phyloP scores from a whole-genome alignment of 2,888 invertebrate genomes.

The Tolmerus cingulatus region DNA sequence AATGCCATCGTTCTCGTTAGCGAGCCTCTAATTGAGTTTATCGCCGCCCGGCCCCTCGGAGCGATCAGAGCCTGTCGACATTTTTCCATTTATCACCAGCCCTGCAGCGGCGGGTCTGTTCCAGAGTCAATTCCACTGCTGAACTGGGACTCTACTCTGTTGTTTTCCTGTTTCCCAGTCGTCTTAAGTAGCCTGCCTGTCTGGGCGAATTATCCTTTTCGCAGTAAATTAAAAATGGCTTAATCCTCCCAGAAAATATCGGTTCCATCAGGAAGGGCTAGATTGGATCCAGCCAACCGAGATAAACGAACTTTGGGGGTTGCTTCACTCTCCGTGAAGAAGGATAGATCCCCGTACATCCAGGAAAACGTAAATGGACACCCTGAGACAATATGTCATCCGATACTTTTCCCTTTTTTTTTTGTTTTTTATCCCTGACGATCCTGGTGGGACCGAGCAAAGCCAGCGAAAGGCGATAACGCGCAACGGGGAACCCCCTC shows the following conservation, averaged over 20 bases:
- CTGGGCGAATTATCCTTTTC: conserved; percentile 30
- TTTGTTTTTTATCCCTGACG: background rate
- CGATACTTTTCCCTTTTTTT: conserved; percentile 13
- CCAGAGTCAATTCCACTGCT: background rate
- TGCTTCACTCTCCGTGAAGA: background rate
- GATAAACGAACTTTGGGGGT: background rate
- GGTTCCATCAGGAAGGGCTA: conserved; percentile 12
- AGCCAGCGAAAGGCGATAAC: background rate
- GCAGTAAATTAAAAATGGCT: conserved; percentile 35
- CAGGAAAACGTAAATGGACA: conserved; percentile 19
- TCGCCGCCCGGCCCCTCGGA: background rate
- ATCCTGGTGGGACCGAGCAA: background rate
- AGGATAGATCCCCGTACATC: background rate
- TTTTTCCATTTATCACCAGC: conserved; percentile 31
- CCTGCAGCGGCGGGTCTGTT: background rate
- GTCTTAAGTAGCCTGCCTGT: conserved; percentile 10
- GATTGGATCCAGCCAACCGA: conserved; percentile 15
- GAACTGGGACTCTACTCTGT: background rate
- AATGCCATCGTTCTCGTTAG: conserved; percentile 31
- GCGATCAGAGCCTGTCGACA: background rate
- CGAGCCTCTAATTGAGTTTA: conserved; percentile 15
- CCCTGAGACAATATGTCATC: conserved; percentile 30
- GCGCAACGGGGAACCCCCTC: background rate
- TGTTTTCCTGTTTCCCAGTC: background rate
- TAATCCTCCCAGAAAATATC: conserved; percentile 16